phyloP scores from a whole-genome alignment of 1,140 invertebrate genomes.

The Aethina tumida region DNA sequence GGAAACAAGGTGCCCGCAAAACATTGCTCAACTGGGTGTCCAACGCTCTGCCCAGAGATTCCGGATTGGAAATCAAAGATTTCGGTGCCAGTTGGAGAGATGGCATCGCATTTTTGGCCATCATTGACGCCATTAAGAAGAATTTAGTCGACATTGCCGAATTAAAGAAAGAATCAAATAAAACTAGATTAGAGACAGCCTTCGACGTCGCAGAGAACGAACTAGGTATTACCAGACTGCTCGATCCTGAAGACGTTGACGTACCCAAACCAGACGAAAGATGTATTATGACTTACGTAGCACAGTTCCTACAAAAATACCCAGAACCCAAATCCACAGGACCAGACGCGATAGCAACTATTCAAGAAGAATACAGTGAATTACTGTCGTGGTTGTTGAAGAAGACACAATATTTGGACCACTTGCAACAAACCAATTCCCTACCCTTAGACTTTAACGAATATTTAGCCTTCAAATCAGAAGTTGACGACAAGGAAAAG shows the following conservation, averaged over 20 bases:
- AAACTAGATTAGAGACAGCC: slow-evolving; percentile 79
- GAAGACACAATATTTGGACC: slow-evolving; percentile 59
- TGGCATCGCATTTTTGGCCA: slow-evolving; percentile 90
- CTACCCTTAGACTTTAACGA: slow-evolving; percentile 57
- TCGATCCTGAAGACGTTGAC: slow-evolving; percentile 96
- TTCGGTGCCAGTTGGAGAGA: slow-evolving; percentile 97
- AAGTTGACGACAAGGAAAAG: slow-evolving; percentile 56
- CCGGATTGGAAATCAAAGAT: slow-evolving; percentile 82
- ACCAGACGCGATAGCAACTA: slow-evolving; percentile 58
- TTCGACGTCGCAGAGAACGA: slow-evolving; percentile 89
- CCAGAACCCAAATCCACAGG: slow-evolving; percentile 65
- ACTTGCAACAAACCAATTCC: slow-evolving; percentile 53
- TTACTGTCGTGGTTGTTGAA: slow-evolving; percentile 73
- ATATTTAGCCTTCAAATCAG: slow-evolving; percentile 57
- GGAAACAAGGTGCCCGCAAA: slow-evolving; percentile 83
- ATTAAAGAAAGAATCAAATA: slow-evolving; percentile 66
- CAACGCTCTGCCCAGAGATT: slow-evolving; percentile 81
- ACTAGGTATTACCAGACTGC: slow-evolving; percentile 82
- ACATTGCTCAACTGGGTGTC: slow-evolving; percentile 91
- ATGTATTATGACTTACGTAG: slow-evolving; percentile 99
- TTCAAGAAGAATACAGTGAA: slow-evolving; percentile 71
- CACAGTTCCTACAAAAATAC: slow-evolving; percentile 95
- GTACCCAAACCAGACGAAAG: slow-evolving; percentile 95
- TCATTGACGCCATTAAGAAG: slow-evolving; percentile 91
- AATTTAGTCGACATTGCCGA: slow-evolving; percentile 82